These are phyloP conservation scores for Opisthograptis luteolata DNA, from an alignment of 2,888 invertebrate genomes.

Conservation along the genomic window DNA sequence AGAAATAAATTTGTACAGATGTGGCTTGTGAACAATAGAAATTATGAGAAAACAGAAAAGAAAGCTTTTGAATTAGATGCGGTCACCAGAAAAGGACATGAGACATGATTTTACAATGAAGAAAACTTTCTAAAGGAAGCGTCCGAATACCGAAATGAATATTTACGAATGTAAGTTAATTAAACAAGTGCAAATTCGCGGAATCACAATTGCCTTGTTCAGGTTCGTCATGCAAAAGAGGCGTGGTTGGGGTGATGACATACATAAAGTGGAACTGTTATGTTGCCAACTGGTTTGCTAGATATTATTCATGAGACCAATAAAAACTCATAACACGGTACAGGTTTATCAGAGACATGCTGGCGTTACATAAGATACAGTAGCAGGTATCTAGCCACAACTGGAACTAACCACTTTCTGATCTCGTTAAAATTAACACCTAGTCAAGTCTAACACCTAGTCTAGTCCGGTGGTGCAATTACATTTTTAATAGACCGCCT, in stretches of 20 bases:
- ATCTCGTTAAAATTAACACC: slow-evolving; percentile 61
- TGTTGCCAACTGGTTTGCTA: slow-evolving; percentile 32
- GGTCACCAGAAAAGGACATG: slow-evolving; percentile 21
- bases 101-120: slow-evolving; percentile 16
- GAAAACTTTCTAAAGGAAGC: slow-evolving; percentile 19
- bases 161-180: slow-evolving; percentile 22
- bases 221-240: slow-evolving; percentile 29
- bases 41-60: slow-evolving; percentile 21
- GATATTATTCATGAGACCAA: slow-evolving; percentile 34
- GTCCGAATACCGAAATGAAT: slow-evolving; percentile 22
- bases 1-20: slow-evolving; percentile 5
- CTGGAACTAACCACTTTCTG: slow-evolving; percentile 51
- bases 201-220: slow-evolving; percentile 26
- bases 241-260: slow-evolving; percentile 30
- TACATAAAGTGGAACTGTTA: slow-evolving; percentile 31
- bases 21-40: slow-evolving; percentile 13
- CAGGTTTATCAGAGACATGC: slow-evolving; percentile 38
- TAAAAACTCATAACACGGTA: slow-evolving; percentile 37
- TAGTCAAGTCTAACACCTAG: slow-evolving; percentile 51
- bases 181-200: slow-evolving; percentile 24
- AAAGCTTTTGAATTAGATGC: slow-evolving; percentile 20
- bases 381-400: slow-evolving; percentile 34
- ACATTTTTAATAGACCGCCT: slow-evolving; percentile 61
- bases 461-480: slow-evolving; percentile 56
- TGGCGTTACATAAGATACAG: slow-evolving; percentile 32